A percentile compares a stretch with the other conserved stretches of the same genome.
These are phyloP conservation scores for Diacarnus erythraeanus DNA, from an alignment of 37 sponge, comb jelly and placozoan genomes.

Conservation along the genomic window DNA sequence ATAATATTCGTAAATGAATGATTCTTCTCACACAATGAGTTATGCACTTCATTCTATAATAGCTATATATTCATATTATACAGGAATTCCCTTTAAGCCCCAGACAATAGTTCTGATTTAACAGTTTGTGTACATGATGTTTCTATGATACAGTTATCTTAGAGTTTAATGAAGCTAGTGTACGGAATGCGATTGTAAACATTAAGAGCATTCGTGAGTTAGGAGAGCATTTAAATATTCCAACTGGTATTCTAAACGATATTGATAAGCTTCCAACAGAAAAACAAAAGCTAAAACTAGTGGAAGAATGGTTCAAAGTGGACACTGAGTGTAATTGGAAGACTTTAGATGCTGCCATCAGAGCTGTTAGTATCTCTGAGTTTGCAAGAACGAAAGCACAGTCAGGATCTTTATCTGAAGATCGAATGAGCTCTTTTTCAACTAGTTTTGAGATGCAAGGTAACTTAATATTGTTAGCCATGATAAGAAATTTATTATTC, in stretches of 20 bases:
- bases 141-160: neutral
- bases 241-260: neutral
- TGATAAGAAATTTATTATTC: too few relatives aligned
- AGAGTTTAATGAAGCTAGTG: constrained; percentile 12
- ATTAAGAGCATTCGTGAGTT: neutral
- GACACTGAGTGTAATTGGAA: constrained; percentile 6
- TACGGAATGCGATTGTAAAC: neutral
- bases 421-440: neutral
- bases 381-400: neutral
- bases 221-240: neutral
- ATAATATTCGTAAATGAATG: too few relatives aligned
- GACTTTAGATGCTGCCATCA: neutral
- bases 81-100: too few relatives aligned
- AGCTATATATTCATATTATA: neutral
- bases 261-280: constrained; percentile 7
- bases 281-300: neutral
- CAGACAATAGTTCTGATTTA: too few relatives aligned
- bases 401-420: constrained; percentile 1
- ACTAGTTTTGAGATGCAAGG: too few relatives aligned
- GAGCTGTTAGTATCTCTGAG: neutral
- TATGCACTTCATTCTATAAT: neutral
- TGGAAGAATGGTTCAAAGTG: neutral
- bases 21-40: too few relatives aligned
- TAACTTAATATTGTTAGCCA: too few relatives aligned
- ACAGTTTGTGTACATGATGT: too few relatives aligned